Evolutionary conservation across 2,797 vertebrate species (phyloP), one percentile per base, ranked within the genome.

Genomic region (Monodelphis domestica): DNA sequence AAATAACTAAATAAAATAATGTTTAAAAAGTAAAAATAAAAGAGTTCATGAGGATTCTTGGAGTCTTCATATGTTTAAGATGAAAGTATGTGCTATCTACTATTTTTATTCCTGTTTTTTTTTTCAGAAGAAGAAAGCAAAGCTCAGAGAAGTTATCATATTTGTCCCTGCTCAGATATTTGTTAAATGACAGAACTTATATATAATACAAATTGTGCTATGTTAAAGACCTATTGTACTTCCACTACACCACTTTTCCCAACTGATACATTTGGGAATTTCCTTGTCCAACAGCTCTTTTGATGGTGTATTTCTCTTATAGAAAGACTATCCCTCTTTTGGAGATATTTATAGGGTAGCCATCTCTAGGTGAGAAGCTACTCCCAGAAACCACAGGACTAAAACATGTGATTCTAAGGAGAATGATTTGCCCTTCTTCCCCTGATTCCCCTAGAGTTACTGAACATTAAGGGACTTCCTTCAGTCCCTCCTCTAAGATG

Each of bases 61-160:
- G 84, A 89, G 92, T 91, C 70, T 84, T 94, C 63, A 91, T 93
- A 70, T 84, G 70, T 95, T 96, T 92, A 94, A 96, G 96, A 95
- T 90, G 93, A 91, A 95, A 92, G 90, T 91, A 94, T 5, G 84
- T 84, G 3, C 38, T 4, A 45, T 17, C 7, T 78, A 26, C 50
- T 24, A 15, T n/a, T 55, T 5, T 26, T 24, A 24, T 26, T 21
- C 5, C 21, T 17, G 24, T 24, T 55, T 5, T 24, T 45, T 78
- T 45, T 70, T 70, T 70, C 59, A 38, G 17, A 78, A 38, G 38
- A 84, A 84, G 38, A 78, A 78, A 78, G 26, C 45, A 38, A 78
- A 78, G 38, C 38, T 78, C 12, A 11, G 38, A 45, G 38, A 50
- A 38, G 50, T 50, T 4, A 50, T 38, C 21, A 12, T 50, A 45